phyloP scores from a whole-genome alignment of 2,113 vertebrate species.

The Athene noctua region DNA sequence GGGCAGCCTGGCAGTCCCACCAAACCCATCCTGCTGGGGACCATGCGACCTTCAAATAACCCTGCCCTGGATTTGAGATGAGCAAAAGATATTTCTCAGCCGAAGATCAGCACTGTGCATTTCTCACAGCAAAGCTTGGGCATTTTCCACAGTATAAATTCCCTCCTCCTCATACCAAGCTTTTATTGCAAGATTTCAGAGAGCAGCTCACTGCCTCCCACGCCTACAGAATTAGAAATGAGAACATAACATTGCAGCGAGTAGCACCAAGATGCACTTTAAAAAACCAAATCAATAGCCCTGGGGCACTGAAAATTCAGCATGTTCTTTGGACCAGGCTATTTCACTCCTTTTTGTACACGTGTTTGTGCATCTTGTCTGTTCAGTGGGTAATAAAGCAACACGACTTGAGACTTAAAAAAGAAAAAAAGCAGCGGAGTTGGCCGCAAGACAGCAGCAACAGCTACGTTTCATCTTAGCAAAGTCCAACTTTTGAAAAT shows the following conservation, averaged over 20 bases:
- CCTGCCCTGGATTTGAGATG: not conserved
- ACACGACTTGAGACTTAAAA: not conserved
- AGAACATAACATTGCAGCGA: not conserved
- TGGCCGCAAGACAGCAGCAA: slow-evolving; percentile 44
- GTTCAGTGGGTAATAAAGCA: not conserved
- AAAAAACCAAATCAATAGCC: not conserved
- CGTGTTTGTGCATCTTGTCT: not conserved
- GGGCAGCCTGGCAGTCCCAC: not conserved
- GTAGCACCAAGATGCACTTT: not conserved
- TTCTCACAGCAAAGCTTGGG: slow-evolving; percentile 27
- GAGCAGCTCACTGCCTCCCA: slow-evolving; percentile 32
- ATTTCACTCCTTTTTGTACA: not conserved
- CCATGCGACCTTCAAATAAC: not conserved
- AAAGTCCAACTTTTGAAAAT: slow-evolving; percentile 46
- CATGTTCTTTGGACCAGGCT: not conserved
- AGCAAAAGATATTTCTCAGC: not conserved
- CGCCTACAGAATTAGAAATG: slow-evolving; percentile 49
- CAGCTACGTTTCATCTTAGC: slow-evolving; percentile 53
- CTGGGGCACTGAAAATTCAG: not conserved
- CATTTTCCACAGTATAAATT: slow-evolving; percentile 45
- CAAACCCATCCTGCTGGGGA: not conserved
- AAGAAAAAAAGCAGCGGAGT: not conserved
- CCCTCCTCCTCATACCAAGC: slow-evolving; percentile 49
- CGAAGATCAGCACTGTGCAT: not conserved
- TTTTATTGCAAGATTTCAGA: slow-evolving; percentile 60